A percentile compares a stretch with the other conserved stretches of the same genome.
These are phyloP conservation scores for Heliconius hermathena DNA, from an alignment of 1,140 invertebrate genomes.

Conservation along the genomic window DNA sequence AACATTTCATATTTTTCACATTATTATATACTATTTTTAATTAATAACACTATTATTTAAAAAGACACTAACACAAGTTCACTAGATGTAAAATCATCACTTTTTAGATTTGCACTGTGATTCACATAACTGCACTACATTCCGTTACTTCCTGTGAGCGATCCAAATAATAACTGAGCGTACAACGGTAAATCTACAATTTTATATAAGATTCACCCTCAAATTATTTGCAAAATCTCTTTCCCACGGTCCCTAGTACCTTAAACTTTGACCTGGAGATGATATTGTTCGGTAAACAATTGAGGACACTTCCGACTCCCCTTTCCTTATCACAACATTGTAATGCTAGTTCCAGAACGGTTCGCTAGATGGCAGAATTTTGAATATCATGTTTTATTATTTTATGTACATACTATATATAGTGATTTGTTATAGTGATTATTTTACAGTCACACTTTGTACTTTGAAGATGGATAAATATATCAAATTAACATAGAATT, in stretches of 20 bases:
- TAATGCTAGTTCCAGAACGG: slow-evolving; percentile 40
- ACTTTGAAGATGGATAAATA: background rate
- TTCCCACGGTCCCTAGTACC: slow-evolving; percentile 57
- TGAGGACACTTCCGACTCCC: slow-evolving; percentile 60
- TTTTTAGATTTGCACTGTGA: background rate
- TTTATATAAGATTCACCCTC: slow-evolving; percentile 70
- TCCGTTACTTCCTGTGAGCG: slow-evolving; percentile 65
- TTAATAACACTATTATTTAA: background rate
- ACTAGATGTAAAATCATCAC: background rate
- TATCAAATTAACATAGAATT: too few relatives aligned
- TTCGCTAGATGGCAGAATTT: slow-evolving; percentile 59
- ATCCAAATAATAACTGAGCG: slow-evolving; percentile 65
- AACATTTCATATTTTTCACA: background rate
- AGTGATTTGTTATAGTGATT: too few relatives aligned
- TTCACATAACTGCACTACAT: slow-evolving; percentile 7
- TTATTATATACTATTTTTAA: background rate
- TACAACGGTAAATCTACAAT: slow-evolving; percentile 48
- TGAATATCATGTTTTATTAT: background rate
- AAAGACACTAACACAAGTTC: background rate
- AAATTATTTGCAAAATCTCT: slow-evolving; percentile 44
- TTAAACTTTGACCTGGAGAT: slow-evolving; percentile 61
- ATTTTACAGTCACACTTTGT: too few relatives aligned
- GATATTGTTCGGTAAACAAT: slow-evolving; percentile 63
- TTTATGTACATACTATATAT: background rate
- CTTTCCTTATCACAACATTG: slow-evolving; percentile 28